Evolutionary conservation across 2,113 vertebrate species (phyloP), one percentile per base, ranked within the genome.

Genomic region (Morphnarchus princeps): DNA sequence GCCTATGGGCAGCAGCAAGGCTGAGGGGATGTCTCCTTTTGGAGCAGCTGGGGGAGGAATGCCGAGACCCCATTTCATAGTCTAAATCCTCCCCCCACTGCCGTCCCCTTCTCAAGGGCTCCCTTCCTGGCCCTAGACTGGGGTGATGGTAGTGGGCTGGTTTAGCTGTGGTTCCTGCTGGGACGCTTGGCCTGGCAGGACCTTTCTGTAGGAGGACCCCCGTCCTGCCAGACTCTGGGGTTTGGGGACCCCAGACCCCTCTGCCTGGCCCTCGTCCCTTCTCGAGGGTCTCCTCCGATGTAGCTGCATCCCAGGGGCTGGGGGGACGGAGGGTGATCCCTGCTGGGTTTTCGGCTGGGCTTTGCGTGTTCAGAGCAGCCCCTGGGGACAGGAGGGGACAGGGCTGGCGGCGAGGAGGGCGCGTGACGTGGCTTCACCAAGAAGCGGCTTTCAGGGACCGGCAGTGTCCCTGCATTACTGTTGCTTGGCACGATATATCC

Each of bases 401-500:
- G 15, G 31, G 47, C 50, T 45, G 40, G 21, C 1, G 1, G 14
- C 1, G 38, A 65, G n/a, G 49, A 49, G 49, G 42, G 28, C 4
- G 49, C 5, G n/a, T 8, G 65, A 40, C 1, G 1, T 0, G 3
- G 8, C 4, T 25, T 25, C 62, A 16, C 9, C 32, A 16, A 16
- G 25, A 5, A 15, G 24, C 54, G 38, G 50, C 16, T 42, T 8
- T 20, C 3, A 2, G n/a, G 38, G 32, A 25, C 12, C 7, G 3
- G 42, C 43, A 1, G 9, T 2, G 63, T 63, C 49, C 59, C 36
- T 3, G 5, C 3, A 1, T 43, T 20, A 10, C 7, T 8, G 4
- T 4, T 16, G 22, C 16, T 29, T 50, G 61, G 19, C 43, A 8
- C 0, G 0, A n/a, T 5, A 6, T 0, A 16, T 34, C 16, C 31